A percentile compares a stretch with the other conserved stretches of the same genome.
Evolutionary conservation across 2,888 invertebrate genomes (phyloP).

Genomic region (Acanthosoma haemorrhoidale): DNA sequence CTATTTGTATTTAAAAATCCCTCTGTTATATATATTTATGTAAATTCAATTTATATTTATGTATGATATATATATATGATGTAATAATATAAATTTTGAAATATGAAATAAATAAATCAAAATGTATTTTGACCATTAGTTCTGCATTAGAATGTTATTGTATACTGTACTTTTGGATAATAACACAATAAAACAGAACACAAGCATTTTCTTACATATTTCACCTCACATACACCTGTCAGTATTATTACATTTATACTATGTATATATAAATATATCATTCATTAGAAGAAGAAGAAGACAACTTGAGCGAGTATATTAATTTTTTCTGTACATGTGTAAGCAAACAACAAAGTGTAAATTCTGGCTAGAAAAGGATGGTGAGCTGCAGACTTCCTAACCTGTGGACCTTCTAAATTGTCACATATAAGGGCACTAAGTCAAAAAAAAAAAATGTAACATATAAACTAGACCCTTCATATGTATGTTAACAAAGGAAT

Average conservation of each 20-base stretch:
- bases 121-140: constrained; percentile 23
- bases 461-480: too few species aligned
- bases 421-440: too few species aligned
- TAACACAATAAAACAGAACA: constrained; percentile 31
- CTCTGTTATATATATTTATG: constrained; percentile 25
- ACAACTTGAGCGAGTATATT: too few species aligned
- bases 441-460: too few species aligned
- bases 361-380: too few species aligned
- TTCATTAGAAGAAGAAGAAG: too few species aligned
- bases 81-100: constrained; percentile 1
- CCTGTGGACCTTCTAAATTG: too few species aligned
- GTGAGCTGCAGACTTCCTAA: too few species aligned
- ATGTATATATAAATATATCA: too few species aligned
- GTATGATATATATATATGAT: constrained; percentile 24
- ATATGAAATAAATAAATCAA: neutral
- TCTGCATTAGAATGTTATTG: constrained; percentile 8
- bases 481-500: too few species aligned
- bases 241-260: neutral
- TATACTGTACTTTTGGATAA: constrained; percentile 17
- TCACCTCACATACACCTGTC: constrained; percentile 21
- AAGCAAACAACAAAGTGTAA: too few species aligned
- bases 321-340: too few species aligned
- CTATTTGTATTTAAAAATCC: constrained; percentile 16
- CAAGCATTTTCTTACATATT: constrained; percentile 26
- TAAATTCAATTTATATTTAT: constrained; percentile 29